phyloP scores from a whole-genome alignment of 2,888 invertebrate species.

The Nomada ruficornis region DNA sequence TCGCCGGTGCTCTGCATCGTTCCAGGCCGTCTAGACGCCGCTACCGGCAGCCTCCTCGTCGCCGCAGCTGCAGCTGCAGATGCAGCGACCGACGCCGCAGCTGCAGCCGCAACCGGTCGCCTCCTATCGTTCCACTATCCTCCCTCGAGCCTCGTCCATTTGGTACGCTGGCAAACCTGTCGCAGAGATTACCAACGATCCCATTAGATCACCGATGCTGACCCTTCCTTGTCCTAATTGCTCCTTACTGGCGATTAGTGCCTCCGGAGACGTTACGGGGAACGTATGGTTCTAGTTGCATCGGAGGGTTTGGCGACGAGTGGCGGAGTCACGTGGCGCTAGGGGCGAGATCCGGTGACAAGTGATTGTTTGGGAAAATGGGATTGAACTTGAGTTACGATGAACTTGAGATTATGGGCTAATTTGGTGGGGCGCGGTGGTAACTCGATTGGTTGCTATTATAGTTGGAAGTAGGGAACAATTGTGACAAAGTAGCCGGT shows the following conservation, averaged over 20 bases:
- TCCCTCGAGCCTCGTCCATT: constrained; percentile 66
- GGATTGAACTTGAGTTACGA: not conserved
- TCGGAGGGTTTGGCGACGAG: not conserved
- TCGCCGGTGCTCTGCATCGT: constrained; percentile 80
- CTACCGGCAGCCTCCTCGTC: constrained; percentile 69
- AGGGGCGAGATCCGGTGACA: constrained; percentile 2
- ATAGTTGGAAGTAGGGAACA: too few species aligned
- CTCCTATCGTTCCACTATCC: constrained; percentile 69
- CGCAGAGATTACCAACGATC: constrained; percentile 35
- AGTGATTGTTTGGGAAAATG: not conserved
- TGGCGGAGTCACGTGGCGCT: not conserved
- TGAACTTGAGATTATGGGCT: too few species aligned
- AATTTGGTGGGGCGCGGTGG: too few species aligned
- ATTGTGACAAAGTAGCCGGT: too few species aligned
- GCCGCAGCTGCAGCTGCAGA: constrained; percentile 73
- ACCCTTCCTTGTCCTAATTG: constrained; percentile 37
- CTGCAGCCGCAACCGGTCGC: constrained; percentile 76
- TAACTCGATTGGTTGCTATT: too few species aligned
- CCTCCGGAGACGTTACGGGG: not conserved
- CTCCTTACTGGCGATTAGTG: constrained; percentile 43
- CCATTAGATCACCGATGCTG: constrained; percentile 46
- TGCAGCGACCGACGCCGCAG: constrained; percentile 77
- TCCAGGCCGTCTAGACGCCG: constrained; percentile 67
- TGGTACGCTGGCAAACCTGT: constrained; percentile 57
- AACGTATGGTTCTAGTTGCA: not conserved